phyloP scores from a whole-genome alignment of 2,888 invertebrate species.

The Leucania comma region DNA sequence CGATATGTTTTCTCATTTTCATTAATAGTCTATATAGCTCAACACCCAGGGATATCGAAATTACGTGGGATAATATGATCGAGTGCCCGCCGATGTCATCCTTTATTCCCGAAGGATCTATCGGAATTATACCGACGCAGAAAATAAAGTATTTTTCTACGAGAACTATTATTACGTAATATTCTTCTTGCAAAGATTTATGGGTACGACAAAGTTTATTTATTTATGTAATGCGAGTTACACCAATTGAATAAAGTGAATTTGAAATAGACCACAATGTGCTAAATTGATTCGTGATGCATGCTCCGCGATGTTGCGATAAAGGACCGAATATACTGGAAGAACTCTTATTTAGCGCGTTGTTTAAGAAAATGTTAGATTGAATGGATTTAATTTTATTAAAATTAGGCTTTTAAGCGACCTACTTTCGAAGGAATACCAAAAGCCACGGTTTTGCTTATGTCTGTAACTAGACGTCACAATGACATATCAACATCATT shows the following conservation, averaged over 20 bases:
- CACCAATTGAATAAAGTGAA: constrained; percentile 57
- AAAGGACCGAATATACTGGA: constrained; percentile 47
- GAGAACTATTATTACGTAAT: constrained; percentile 34
- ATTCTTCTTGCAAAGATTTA: constrained; percentile 41
- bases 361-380: constrained; percentile 8
- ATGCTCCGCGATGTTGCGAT: constrained; percentile 56
- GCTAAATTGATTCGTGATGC: constrained; percentile 72
- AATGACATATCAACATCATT: no score
- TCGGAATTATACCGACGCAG: constrained; percentile 40
- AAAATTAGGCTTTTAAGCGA: background rate
- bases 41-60: constrained; percentile 34
- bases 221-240: constrained; percentile 47
- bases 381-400: constrained; percentile 13
- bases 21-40: constrained; percentile 26
- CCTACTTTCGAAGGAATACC: background rate
- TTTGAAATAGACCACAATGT: constrained; percentile 70
- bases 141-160: constrained; percentile 45
- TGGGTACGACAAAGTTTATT: constrained; percentile 38
- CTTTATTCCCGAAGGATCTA: constrained; percentile 52
- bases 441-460: background rate
- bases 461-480: no score
- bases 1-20: constrained; percentile 42
- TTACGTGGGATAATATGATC: constrained; percentile 61
- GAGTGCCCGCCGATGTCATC: constrained; percentile 53
- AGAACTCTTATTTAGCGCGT: constrained; percentile 26